phyloP scores from a whole-genome alignment of 2,797 vertebrate species.

The Urophycis tenuis region DNA sequence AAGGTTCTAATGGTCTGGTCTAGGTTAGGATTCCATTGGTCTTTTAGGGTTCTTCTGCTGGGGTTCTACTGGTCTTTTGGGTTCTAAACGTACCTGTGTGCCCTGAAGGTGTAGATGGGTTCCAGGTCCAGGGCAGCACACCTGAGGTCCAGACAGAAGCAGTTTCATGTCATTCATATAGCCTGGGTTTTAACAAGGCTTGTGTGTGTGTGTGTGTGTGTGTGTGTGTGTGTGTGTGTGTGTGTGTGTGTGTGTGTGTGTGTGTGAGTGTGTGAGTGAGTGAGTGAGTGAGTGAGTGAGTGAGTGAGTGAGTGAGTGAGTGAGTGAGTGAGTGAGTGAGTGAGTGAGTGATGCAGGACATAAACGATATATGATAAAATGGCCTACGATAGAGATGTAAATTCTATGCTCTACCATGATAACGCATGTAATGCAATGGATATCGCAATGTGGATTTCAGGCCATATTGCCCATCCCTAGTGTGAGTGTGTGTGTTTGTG shows the following conservation, averaged over 20 bases:
- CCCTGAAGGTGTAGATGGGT: constrained; percentile 94
- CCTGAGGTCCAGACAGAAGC: constrained; percentile 61
- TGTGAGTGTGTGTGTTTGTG: neutral
- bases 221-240: too few species aligned
- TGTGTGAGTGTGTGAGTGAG: neutral
- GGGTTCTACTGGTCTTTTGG: neutral
- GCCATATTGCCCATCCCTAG: too few species aligned
- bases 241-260: neutral
- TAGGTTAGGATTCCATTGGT: too few species aligned
- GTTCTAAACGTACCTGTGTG: constrained; percentile 75
- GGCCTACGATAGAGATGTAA: too few species aligned
- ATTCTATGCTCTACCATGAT: too few species aligned
- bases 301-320: constrained; percentile 10
- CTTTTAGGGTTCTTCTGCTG: neutral
- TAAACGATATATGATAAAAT: too few species aligned
- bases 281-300: neutral
- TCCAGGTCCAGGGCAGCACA: constrained; percentile 90
- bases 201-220: neutral
- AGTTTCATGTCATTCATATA: too few species aligned
- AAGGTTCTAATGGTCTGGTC: too few species aligned
- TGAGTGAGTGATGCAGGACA: too few species aligned
- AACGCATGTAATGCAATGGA: too few species aligned
- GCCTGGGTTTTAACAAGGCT: too few species aligned
- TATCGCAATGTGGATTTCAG: too few species aligned
- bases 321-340: neutral